phyloP scores from a whole-genome alignment of 2,113 vertebrate genomes.

The Rynchops niger region DNA sequence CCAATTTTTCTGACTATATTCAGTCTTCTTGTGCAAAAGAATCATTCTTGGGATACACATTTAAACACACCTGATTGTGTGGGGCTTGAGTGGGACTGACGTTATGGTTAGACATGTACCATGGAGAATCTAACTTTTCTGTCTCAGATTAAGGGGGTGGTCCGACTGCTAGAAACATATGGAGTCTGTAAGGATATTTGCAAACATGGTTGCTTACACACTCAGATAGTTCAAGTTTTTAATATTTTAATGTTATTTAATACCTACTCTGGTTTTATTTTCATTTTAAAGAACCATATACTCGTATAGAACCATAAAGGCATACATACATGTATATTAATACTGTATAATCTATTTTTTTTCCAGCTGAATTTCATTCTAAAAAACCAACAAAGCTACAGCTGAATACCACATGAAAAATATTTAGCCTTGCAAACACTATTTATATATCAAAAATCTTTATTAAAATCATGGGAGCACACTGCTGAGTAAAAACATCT shows the following conservation, averaged over 20 bases:
- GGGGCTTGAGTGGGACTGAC: neutral
- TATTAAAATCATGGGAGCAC: constrained; percentile 55
- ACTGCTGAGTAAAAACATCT: constrained; percentile 64
- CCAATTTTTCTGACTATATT: neutral
- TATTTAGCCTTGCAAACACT: constrained; percentile 45
- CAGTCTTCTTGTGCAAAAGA: neutral
- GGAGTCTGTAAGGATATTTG: neutral
- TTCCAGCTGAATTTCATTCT: neutral
- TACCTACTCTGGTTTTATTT: neutral
- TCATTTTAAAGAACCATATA: neutral
- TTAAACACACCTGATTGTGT: neutral
- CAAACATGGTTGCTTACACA: neutral
- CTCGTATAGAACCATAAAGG: neutral
- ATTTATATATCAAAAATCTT: constrained; percentile 58
- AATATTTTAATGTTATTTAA: neutral
- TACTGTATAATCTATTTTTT: neutral
- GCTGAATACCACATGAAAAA: constrained; percentile 51
- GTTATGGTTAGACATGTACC: neutral
- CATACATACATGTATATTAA: neutral
- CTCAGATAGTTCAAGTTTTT: neutral
- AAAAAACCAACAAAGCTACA: neutral
- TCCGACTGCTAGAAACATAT: neutral
- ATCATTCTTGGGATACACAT: neutral
- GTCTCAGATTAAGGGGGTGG: neutral
- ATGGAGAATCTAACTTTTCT: neutral